Evolutionary conservation across 2,888 invertebrate genomes (phyloP).

Genomic region (Salticus scenicus): DNA sequence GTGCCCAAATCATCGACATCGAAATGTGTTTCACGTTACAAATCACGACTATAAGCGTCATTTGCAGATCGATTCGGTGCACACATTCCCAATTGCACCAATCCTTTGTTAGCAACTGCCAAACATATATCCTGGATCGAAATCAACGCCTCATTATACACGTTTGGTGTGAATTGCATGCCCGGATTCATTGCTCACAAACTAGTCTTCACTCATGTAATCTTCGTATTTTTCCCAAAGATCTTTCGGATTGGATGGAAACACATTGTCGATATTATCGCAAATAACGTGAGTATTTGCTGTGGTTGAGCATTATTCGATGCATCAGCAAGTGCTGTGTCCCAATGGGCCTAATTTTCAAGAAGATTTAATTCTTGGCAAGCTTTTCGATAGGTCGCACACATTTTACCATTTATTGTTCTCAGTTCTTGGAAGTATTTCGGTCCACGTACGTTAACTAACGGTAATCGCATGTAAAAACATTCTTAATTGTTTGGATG

Average conservation of each 20-base stretch:
- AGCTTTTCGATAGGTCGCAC: conserved; percentile 67
- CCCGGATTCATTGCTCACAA: background rate
- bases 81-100: conserved; percentile 36
- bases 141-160: conserved; percentile 24
- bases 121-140: conserved; percentile 23
- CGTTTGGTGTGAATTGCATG: conserved; percentile 19
- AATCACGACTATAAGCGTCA: conserved; percentile 3
- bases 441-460: conserved; percentile 71
- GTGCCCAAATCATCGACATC: background rate
- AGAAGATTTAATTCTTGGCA: conserved; percentile 66
- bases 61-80: conserved; percentile 26
- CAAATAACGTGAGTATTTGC: no score
- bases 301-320: conserved; percentile 40
- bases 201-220: conserved; percentile 19
- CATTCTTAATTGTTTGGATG: no score
- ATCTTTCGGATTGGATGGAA: conserved; percentile 53
- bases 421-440: conserved; percentile 29
- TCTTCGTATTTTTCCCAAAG: conserved; percentile 71
- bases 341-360: conserved; percentile 74
- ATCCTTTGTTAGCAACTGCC: conserved; percentile 24
- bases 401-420: background rate
- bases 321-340: conserved; percentile 73
- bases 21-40: background rate
- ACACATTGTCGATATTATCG: conserved; percentile 58
- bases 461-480: conserved; percentile 62